phyloP scores from a whole-genome alignment of 2,113 vertebrate genomes.

The Siniperca chuatsi region DNA sequence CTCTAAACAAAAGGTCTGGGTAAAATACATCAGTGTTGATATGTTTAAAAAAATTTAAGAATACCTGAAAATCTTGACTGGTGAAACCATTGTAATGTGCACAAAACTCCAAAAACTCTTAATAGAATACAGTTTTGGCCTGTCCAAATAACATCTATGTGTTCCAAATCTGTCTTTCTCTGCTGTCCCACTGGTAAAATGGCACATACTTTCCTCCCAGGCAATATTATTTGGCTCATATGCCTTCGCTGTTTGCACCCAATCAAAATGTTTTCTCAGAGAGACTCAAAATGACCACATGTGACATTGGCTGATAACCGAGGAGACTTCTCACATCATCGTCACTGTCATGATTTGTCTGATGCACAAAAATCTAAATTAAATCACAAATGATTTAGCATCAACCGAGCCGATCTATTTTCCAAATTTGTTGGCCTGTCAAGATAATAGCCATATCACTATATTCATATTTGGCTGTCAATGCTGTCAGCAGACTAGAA shows the following conservation, averaged over 20 bases:
- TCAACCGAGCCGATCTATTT: background rate
- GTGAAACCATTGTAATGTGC: background rate
- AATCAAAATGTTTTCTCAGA: conserved; percentile 3
- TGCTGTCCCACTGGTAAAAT: background rate
- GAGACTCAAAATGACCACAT: background rate
- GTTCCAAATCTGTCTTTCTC: background rate
- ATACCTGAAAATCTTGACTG: background rate
- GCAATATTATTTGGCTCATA: background rate
- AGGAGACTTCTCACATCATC: background rate
- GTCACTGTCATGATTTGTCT: background rate
- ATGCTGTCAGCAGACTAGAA: background rate
- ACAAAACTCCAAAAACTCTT: background rate
- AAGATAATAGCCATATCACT: background rate
- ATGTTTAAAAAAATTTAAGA: too few species aligned
- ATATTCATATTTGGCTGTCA: background rate
- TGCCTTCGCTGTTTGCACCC: background rate
- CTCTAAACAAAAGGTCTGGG: background rate
- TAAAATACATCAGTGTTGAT: background rate
- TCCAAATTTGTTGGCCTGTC: background rate
- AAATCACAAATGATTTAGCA: background rate
- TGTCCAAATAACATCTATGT: conserved; percentile 2
- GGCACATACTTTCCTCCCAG: background rate
- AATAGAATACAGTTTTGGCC: background rate
- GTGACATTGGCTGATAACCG: background rate
- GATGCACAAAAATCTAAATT: background rate